Evolutionary conservation across 2,797 vertebrate genomes (phyloP).

Genomic region (Acridotheres tristis): DNA sequence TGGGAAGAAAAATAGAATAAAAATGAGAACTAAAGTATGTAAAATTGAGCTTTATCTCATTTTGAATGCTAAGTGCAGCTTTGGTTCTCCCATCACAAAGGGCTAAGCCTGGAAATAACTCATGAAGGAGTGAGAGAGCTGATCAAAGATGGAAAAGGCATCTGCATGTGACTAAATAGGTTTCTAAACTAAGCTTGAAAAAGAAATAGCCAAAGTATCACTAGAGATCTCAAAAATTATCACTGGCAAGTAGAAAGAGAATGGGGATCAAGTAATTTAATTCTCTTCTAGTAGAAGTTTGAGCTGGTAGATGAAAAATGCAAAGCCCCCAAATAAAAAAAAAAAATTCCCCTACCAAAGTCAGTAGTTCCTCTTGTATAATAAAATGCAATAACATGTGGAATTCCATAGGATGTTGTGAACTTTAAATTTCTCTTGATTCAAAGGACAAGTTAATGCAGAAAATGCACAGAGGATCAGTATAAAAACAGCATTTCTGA

Average conservation of each 20-base stretch:
- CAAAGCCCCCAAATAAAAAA: neutral
- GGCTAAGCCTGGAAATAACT: neutral
- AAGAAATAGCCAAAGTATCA: neutral
- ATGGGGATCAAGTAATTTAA: rapidly evolving
- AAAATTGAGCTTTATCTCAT: neutral
- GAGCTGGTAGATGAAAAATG: neutral
- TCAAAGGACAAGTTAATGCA: neutral
- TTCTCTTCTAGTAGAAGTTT: neutral
- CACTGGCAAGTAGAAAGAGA: neutral
- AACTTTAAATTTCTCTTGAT: neutral
- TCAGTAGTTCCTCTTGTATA: neutral
- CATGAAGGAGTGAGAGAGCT: neutral
- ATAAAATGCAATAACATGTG: neutral
- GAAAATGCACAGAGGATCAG: neutral
- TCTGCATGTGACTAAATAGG: neutral
- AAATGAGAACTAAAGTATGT: neutral
- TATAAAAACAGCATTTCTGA: neutral
- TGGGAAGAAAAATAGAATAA: neutral
- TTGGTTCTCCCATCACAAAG: neutral
- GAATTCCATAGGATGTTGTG: neutral
- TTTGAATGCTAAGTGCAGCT: neutral
- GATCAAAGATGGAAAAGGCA: neutral
- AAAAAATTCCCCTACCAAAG: neutral
- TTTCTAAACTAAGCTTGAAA: neutral
- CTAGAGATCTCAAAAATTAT: neutral